Evolutionary conservation across 2,113 vertebrate species (phyloP).

Genomic region (Monopterus albus): DNA sequence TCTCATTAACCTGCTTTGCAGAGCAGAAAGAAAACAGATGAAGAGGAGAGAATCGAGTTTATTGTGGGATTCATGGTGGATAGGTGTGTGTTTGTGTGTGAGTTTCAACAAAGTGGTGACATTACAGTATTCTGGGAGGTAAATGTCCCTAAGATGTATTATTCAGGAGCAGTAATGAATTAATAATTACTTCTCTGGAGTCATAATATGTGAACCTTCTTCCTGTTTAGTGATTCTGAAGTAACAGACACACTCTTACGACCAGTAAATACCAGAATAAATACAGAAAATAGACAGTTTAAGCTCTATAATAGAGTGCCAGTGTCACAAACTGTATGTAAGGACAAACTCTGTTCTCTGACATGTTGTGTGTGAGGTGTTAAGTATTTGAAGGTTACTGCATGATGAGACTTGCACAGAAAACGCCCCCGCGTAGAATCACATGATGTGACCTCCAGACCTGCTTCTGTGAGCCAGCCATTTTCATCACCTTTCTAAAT

Average conservation of each 20-base stretch:
- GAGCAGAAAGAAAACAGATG: conserved; percentile 74
- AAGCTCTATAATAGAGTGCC: conserved; percentile 17
- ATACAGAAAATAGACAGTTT: conserved; percentile 30
- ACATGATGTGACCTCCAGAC: conserved; percentile 69
- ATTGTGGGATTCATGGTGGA: conserved; percentile 28
- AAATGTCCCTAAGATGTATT: conserved; percentile 70
- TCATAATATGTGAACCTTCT: conserved; percentile 48
- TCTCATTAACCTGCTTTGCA: conserved; percentile 80
- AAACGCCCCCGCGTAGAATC: conserved; percentile 45
- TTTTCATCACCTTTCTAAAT: conserved; percentile 79
- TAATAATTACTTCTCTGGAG: conserved; percentile 67
- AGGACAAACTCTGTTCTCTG: conserved; percentile 25
- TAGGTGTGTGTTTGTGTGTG: conserved; percentile 24
- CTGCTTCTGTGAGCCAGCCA: conserved; percentile 49
- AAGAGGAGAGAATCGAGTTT: conserved; percentile 53
- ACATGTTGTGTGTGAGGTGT: conserved; percentile 18
- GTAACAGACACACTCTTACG: conserved; percentile 23
- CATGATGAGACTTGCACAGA: conserved; percentile 57
- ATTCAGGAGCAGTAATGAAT: conserved; percentile 74
- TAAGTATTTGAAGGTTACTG: conserved; percentile 67
- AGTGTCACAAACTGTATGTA: conserved; percentile 20
- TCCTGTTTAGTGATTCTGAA: conserved; percentile 50
- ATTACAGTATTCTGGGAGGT: conserved; percentile 71
- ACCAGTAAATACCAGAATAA: conserved; percentile 42
- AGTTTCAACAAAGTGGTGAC: conserved; percentile 53